Evolutionary conservation across 2,797 vertebrate species (phyloP), one percentile per base, ranked within the genome.

Genomic region (Trematomus bernacchii): DNA sequence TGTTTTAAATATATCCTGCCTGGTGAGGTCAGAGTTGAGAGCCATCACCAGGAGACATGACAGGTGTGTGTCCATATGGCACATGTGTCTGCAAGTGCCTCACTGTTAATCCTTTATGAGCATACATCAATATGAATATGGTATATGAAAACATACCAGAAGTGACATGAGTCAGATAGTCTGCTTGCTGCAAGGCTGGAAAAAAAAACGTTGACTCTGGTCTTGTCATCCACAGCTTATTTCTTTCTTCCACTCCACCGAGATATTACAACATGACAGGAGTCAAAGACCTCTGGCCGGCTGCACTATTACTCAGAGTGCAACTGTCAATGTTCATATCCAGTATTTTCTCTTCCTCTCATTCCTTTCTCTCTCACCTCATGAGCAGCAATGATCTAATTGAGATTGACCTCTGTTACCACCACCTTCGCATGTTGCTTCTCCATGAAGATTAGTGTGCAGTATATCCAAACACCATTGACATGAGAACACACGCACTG

Each of bases 241-340:
- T 84, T 67, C 57, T 14, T 59, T 80, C 43, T 60, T 66, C 57
- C 18, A 52, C 46, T 74, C 40, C 23, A 53, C 51, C 72, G 69
- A 75, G 60, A 89, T 61, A 59, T 80, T 74, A 69, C 48, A 64
- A 62, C 58, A 63, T 81, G 67, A 82, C 72, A 70, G 66, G 42
- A 76, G 67, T 67, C 19, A n/a, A 71, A 79, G 73, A 80, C 72
- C 73, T 82, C 65, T 79, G 59, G 37, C 66, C 77, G 58, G 63
- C 76, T 68, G 69, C 43, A 63, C 42, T 33, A 61, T 82, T 84
- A 58, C 65, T 85, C 37, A 55, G 61, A 79, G 66, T 64, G 53
- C 71, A 80, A 50, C 80, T 77, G 73, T 82, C 79, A 60, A 16
- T n/a, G 4, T 68, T 86, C 55, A 67, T 66, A 70, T 71, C 37